Conservation (phyloP, 2,797 vertebrate genomes). For the Odontamblyopus rebecca region DNA sequence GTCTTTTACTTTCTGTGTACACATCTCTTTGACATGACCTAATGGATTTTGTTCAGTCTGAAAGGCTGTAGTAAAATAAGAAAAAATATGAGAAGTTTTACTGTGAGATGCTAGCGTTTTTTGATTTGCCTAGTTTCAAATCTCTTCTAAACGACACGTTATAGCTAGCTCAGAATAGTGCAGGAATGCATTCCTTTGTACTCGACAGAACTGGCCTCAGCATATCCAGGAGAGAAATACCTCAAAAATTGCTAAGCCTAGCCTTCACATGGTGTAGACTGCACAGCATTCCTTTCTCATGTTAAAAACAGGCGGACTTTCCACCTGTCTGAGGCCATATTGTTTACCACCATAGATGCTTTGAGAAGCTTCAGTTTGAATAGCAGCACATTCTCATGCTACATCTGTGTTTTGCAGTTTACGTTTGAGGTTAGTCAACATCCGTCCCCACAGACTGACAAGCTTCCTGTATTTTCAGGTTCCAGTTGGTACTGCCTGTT, state of each 20-base stretch:
- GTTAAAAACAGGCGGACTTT: constrained; percentile 4
- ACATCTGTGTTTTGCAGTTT: constrained; percentile 45
- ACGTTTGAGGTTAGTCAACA: constrained; percentile 60
- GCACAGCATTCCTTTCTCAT: constrained; percentile 47
- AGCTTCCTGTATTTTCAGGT: constrained; percentile 60
- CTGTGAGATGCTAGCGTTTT: not conserved
- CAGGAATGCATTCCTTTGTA: constrained; percentile 47
- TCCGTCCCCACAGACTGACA: constrained; percentile 46
- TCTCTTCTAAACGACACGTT: constrained; percentile 21
- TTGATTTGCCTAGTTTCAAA: constrained; percentile 15
- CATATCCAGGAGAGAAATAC: constrained; percentile 24
- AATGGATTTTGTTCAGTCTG: constrained; percentile 4
- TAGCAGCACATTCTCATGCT: constrained; percentile 8
- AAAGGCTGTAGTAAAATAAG: not conserved
- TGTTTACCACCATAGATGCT: not conserved
- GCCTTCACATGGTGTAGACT: constrained; percentile 28
- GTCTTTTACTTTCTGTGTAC: not conserved
- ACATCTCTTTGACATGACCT: not conserved
- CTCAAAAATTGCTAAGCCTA: constrained; percentile 30
- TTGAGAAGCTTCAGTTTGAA: not conserved
- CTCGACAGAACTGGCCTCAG: constrained; percentile 37
- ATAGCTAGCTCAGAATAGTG: constrained; percentile 36
- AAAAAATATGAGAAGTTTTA: not conserved
- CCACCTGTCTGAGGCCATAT: not conserved
- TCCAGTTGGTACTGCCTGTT: constrained; percentile 40